phyloP scores from a whole-genome alignment of 2,888 invertebrate genomes.

The Gymnosoma rotundatum region DNA sequence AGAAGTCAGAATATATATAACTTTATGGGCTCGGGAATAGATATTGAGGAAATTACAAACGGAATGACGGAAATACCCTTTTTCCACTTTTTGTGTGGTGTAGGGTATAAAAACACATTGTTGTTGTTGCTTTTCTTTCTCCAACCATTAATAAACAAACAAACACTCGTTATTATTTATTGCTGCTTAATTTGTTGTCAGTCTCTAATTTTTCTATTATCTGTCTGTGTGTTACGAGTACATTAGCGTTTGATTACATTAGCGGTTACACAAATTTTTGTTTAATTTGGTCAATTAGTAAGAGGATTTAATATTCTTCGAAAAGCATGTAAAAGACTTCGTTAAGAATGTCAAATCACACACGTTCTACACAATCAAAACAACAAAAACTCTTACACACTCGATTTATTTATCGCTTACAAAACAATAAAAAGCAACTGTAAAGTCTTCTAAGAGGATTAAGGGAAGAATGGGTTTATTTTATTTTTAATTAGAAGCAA shows the following conservation, averaged over 20 bases:
- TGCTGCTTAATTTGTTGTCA: constrained; percentile 26
- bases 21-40: no score
- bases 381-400: background rate
- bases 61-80: no score
- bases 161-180: background rate
- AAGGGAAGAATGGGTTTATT: no score
- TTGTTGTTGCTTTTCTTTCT: background rate
- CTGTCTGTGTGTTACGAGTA: background rate
- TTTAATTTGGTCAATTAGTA: constrained; percentile 59
- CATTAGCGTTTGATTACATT: constrained; percentile 62
- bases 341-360: background rate
- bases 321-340: constrained; percentile 38
- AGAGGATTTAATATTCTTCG: constrained; percentile 26
- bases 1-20: no score
- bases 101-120: background rate
- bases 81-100: no score
- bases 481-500: no score
- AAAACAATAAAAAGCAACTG: background rate
- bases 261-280: constrained; percentile 47
- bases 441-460: no score
- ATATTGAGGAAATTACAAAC: no score
- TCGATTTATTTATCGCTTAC: constrained; percentile 10
- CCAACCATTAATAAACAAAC: background rate
- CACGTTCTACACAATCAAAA: background rate
- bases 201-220: background rate